phyloP scores from a whole-genome alignment of 2,113 vertebrate genomes.

The Rana temporaria region DNA sequence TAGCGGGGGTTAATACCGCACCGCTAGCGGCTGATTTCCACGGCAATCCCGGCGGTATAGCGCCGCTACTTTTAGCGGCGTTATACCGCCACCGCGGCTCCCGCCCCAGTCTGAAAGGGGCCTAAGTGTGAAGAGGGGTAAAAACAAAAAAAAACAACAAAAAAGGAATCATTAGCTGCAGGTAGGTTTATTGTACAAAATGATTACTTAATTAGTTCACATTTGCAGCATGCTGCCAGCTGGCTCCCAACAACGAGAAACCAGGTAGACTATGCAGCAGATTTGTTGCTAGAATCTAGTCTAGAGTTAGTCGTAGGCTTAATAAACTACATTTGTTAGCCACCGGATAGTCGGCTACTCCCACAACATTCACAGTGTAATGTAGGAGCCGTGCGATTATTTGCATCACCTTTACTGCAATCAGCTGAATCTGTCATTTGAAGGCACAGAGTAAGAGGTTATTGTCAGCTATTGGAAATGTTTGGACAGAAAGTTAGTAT shows the following conservation, averaged over 20 bases:
- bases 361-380: background rate
- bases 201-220: background rate
- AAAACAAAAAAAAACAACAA: too few species aligned
- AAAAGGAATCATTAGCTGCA: background rate
- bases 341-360: background rate
- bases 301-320: background rate
- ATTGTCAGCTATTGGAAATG: background rate
- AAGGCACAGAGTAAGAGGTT: background rate
- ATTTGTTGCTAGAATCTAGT: background rate
- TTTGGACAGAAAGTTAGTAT: background rate
- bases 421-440: background rate
- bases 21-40: too few species aligned
- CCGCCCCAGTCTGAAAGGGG: too few species aligned
- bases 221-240: background rate
- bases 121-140: too few species aligned
- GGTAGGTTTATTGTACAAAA: constrained; percentile 31
- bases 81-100: too few species aligned
- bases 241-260: background rate
- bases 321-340: background rate
- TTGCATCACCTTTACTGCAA: background rate
- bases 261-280: background rate
- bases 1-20: too few species aligned
- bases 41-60: too few species aligned
- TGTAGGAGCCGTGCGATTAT: background rate
- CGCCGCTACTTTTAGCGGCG: too few species aligned